phyloP scores from a whole-genome alignment of 2,113 vertebrate species.

The Megaleporinus macrocephalus region DNA sequence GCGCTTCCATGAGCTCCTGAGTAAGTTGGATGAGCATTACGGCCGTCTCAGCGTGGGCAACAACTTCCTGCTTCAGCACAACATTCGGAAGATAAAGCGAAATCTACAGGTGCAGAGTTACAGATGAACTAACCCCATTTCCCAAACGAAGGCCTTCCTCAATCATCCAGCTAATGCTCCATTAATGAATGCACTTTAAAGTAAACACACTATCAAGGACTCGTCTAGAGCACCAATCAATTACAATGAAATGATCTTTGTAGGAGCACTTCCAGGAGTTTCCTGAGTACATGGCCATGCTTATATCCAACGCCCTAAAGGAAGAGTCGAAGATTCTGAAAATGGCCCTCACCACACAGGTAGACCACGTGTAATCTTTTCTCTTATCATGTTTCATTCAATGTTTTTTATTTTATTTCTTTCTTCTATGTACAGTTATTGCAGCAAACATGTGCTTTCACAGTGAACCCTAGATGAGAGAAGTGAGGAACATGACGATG shows the following conservation, averaged over 20 bases:
- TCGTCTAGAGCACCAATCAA: background rate
- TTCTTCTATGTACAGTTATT: background rate
- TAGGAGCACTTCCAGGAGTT: conserved; percentile 85
- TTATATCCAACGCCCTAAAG: conserved; percentile 82
- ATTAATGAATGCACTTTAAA: background rate
- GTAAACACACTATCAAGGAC: background rate
- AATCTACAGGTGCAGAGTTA: conserved; percentile 81
- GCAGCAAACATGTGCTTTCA: too few species aligned
- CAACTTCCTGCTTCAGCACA: conserved; percentile 87
- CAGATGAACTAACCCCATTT: background rate
- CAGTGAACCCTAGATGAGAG: too few species aligned
- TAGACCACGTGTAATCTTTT: conserved; percentile 15
- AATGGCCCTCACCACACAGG: conserved; percentile 67
- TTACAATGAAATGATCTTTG: background rate
- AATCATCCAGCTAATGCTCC: background rate
- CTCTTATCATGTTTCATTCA: too few species aligned
- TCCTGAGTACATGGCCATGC: conserved; percentile 85
- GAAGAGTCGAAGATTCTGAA: conserved; percentile 87
- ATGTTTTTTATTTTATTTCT: background rate
- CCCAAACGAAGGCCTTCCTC: background rate
- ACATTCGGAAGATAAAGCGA: conserved; percentile 86
- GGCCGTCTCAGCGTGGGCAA: conserved; percentile 83
- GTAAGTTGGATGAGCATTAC: conserved; percentile 84
- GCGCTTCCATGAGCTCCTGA: conserved; percentile 83
- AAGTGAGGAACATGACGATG: too few species aligned